Conservation (phyloP, 2,113 vertebrate genomes). For the Entelurus aequoreus region DNA sequence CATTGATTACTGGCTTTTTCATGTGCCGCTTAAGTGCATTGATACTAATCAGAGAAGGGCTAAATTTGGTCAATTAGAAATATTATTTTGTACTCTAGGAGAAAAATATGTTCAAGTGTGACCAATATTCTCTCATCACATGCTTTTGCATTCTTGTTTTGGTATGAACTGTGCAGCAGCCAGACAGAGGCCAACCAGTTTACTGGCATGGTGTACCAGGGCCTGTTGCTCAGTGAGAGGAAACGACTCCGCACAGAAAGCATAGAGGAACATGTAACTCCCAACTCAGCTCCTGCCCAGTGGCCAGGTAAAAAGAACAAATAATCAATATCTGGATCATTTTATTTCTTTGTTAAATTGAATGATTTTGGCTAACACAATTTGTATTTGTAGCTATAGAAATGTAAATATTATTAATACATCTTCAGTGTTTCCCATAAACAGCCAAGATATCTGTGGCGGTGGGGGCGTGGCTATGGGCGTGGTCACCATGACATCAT, state of each 20-base stretch:
- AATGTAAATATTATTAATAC: too few species aligned
- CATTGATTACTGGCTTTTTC: background rate
- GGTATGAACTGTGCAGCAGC: slow-evolving; percentile 67
- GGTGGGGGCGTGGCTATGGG: too few species aligned
- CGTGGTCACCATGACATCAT: too few species aligned
- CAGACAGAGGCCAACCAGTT: slow-evolving; percentile 91
- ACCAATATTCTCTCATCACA: too few species aligned
- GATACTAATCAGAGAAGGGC: too few species aligned
- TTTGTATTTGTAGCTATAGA: slow-evolving; percentile 5
- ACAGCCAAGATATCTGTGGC: too few species aligned
- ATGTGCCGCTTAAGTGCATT: background rate
- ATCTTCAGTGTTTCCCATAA: too few species aligned
- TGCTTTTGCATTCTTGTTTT: background rate
- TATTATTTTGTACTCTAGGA: too few species aligned
- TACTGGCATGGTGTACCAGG: slow-evolving; percentile 97
- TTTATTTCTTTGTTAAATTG: background rate
- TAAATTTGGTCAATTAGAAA: too few species aligned
- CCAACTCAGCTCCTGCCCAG: slow-evolving; percentile 87
- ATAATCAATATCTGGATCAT: background rate
- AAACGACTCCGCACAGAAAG: slow-evolving; percentile 91
- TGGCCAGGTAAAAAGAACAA: slow-evolving; percentile 83
- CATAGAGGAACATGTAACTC: slow-evolving; percentile 92
- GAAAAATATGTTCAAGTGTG: too few species aligned
- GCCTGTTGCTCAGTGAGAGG: slow-evolving; percentile 90
- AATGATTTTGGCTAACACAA: background rate